Percentiles rank a stretch among this genome's conserved stretches.
Evolutionary conservation across 2,888 invertebrate species (phyloP).

Genomic region (Eustalomyia histrio): DNA sequence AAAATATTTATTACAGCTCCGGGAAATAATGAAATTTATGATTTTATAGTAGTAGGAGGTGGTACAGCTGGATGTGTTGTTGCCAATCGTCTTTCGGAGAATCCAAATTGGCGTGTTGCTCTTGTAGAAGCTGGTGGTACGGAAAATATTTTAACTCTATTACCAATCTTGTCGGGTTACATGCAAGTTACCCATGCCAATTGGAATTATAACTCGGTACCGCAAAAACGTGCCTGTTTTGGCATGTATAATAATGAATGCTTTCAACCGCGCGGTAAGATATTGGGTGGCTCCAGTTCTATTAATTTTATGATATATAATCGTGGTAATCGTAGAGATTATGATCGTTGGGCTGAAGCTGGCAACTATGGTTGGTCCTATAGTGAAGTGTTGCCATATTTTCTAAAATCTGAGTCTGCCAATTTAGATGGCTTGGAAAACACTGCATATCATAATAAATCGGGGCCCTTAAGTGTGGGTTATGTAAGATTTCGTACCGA

Average conservation of each 20-base stretch:
- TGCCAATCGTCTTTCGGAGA: slow-evolving; percentile 73
- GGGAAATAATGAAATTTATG: slow-evolving; percentile 83
- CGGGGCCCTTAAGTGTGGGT: slow-evolving; percentile 83
- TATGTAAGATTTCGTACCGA: slow-evolving; percentile 81
- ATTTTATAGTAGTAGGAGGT: slow-evolving; percentile 89
- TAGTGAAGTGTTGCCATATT: slow-evolving; percentile 82
- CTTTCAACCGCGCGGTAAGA: slow-evolving; percentile 81
- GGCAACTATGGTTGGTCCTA: slow-evolving; percentile 87
- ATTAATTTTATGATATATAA: slow-evolving; percentile 85
- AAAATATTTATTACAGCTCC: slow-evolving; percentile 84
- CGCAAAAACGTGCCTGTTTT: slow-evolving; percentile 82
- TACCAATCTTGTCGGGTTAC: slow-evolving; percentile 67
- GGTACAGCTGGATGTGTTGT: slow-evolving; percentile 85
- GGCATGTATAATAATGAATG: slow-evolving; percentile 78
- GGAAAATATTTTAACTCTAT: slow-evolving; percentile 73
- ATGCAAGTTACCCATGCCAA: slow-evolving; percentile 80
- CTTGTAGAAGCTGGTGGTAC: slow-evolving; percentile 79
- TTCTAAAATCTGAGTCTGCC: slow-evolving; percentile 82
- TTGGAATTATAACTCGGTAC: slow-evolving; percentile 85
- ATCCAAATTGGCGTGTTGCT: slow-evolving; percentile 77
- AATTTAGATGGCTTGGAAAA: slow-evolving; percentile 79
- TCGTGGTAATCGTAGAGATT: slow-evolving; percentile 85
- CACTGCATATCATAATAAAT: slow-evolving; percentile 80
- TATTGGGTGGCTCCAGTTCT: slow-evolving; percentile 81
- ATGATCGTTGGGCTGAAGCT: slow-evolving; percentile 83